Conservation (phyloP, 2,888 invertebrate species). For the Pseudococcus jackbeardsleyi region DNA sequence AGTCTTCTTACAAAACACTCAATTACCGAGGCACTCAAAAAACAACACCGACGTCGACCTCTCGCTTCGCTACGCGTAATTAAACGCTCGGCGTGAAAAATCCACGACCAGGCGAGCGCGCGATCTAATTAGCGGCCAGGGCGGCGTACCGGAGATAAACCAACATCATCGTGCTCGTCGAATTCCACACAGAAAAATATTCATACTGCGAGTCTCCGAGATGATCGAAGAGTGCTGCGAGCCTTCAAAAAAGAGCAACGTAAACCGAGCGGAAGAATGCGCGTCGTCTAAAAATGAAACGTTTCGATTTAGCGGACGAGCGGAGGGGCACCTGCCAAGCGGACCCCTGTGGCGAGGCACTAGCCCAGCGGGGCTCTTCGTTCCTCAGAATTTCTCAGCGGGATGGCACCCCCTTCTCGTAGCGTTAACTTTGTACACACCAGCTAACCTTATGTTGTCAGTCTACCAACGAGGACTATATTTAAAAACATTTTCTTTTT, state of each 20-base stretch:
- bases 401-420: constrained; percentile 59
- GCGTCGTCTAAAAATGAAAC: constrained; percentile 62
- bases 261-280: constrained; percentile 64
- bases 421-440: constrained; percentile 56
- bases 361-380: constrained; percentile 63
- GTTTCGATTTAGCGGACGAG: constrained; percentile 59
- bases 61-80: constrained; percentile 45
- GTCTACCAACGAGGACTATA: constrained; percentile 54
- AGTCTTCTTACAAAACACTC: background rate
- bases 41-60: background rate
- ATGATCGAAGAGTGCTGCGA: constrained; percentile 12
- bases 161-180: background rate
- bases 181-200: constrained; percentile 30
- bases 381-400: constrained; percentile 65
- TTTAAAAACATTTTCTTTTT: constrained; percentile 52
- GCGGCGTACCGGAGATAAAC: background rate
- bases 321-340: constrained; percentile 64
- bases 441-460: constrained; percentile 54
- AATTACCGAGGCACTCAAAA: background rate
- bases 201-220: background rate
- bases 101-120: background rate
- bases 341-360: constrained; percentile 64
- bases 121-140: constrained; percentile 37
- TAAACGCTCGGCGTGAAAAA: constrained; percentile 46
- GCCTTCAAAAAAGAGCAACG: constrained; percentile 30